Base-by-base conservation (phyloP, 2,888 invertebrate genomes). In the Carabus problematicus region DNA sequence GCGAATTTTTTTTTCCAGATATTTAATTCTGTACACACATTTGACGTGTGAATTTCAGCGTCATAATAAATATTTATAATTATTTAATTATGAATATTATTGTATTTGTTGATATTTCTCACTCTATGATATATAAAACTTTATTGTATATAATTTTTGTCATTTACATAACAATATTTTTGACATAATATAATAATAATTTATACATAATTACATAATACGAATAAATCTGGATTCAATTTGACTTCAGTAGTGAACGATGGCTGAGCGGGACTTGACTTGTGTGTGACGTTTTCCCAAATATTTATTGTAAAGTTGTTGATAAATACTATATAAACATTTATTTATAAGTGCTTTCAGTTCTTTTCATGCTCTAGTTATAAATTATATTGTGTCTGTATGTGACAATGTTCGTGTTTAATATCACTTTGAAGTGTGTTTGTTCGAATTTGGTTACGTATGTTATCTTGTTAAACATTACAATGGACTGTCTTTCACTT, bases 401-500 rank as follows among this genome's bases (percentile, higher is more conserved):
- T 49, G 49, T 49, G 18, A 49, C 14, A 52, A 14, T 18, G 16
- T 14, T 47, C 12, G 47, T 52, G 12, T 52, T 52, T 52, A 52
- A 52, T 52, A 52, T 52, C 52, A 52, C 52, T 52, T 18, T 16
- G 8, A 49, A 29, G 29, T 29, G 29, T 29, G n/a, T 29, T 29
- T 29, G 29, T 29, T 29, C 29, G 2, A n/a, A 29, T 29, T 29
- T 29, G 29, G 29, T 29, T 29, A 29, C 6, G 29, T 29, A n/a
- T n/a, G n/a, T n/a, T n/a, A 47, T 16, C 6, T 12, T 16, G 49
- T 14, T 18, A 3, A n/a, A 8, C 18, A 71, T 71, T 74, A 78
- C 47, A 78, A 68, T 71, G 76, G 75, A 66, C 80, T 79, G 70
- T 82, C 82, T 14, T 76, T 78, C 19, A 82, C 77, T 75, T 80